Base-by-base conservation (phyloP, 2,797 vertebrate genomes). In the Tympanoctomys barrerae region DNA sequence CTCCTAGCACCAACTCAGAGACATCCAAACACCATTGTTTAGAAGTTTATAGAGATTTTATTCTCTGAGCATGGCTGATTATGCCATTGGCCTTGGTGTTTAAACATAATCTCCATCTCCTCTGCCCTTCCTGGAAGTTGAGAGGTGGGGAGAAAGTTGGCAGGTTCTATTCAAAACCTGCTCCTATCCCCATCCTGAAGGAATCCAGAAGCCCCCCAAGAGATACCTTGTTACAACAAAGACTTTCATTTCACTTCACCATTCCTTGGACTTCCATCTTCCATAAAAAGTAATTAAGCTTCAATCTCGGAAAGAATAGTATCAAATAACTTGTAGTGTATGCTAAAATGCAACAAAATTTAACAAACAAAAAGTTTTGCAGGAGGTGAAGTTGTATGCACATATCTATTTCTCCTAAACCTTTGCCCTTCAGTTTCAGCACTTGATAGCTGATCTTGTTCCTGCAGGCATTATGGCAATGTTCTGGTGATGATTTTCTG, bases 381-480 rank as follows among this genome's bases (percentile, higher is more conserved):
- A 46, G 54, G 54, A 88, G 86, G n/a, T 19, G 52, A 90, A 39
- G 71, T 46, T 75, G 78, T 18, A 2, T 42, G 24, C 62, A 59
- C 42, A n/a, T 66, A 31, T 1, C 87, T 62, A 7, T 80, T 64
- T 91, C 26, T 52, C 68, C 46, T 78, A 39, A 89, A 81, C 26
- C 26, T 39, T 46, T 12, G 26, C 33, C 75, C 36, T 12, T 28
- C 31, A 10, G 1, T 62, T 39, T 36, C 18, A 16, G 21, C 59
- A 1, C 62, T 59, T 0, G 3, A 18, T 24, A 5, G 13, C 2
- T 22, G 52, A 11, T 52, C 39, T 49, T 70, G 18, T 64, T 18
- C 1, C n/a, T 7, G 4, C 26, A 5, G 24, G 4, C 8, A 19
- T 36, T 39, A 71, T 3, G 16, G 7, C n/a, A 16, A 19, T 12